Evolutionary conservation across 2,797 vertebrate genomes (phyloP), one percentile per base, ranked within the genome.

Genomic region (Paratrypauchen microcephalus): DNA sequence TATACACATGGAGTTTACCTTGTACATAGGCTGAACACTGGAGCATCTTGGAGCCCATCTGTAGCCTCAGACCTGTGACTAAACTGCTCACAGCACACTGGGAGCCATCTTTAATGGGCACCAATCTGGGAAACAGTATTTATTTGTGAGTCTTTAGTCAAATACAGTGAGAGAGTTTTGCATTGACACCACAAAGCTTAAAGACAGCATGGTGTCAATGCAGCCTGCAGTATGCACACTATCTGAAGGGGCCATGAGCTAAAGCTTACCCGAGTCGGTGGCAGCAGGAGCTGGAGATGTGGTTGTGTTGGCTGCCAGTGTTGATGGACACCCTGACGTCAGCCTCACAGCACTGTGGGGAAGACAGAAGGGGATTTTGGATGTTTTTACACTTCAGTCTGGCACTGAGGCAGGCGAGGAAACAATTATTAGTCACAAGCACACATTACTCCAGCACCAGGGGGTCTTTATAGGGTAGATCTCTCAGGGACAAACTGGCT

Each of bases 201-300:
- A 36, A 59, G 28, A 30, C 58, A 60, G 28, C 58, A 19, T 32
- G 30, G 30, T 30, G 56, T 61, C 32, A 72, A 4, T 63, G 39
- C 13, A 65, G 9, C 9, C 16, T 60, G 61, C 13, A 50, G 32
- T 62, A 52, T 7, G 59, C 19, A 19, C 50, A 23, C 30, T 39
- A 2, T 62, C 4, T 62, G 21, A 41, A 39, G n/a, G 16, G n/a
- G 23, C 30, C 21, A 12, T 61, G 59, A 36, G 59, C 32, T 15
- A 6, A 16, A 50, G 3, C 83, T 86, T 75, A 98, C 96, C 96
- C 95, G 69, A 98, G 91, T 79, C 93, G 92, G 81, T 91, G 94
- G 90, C 95, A 95, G 89, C 95, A 97, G 77, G 89, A 92, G 69
- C 79, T 83, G 65, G 97, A 98, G 90, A 97, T 94, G 90, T 93